Evolutionary conservation across 1,140 invertebrate genomes (phyloP).

Genomic region (Macrocentrus cingulum): DNA sequence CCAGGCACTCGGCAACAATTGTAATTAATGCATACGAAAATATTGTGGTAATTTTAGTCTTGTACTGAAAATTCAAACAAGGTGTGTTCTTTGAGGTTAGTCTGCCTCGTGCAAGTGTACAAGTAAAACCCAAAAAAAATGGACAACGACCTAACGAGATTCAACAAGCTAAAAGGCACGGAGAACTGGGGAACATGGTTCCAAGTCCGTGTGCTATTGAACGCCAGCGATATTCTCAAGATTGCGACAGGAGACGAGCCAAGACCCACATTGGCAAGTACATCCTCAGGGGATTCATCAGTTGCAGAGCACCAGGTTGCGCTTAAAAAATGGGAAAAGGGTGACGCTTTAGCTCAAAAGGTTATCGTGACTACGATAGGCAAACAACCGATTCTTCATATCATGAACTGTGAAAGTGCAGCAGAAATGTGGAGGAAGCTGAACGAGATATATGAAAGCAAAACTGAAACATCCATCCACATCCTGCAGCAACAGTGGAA

Average conservation of each 20-base stretch:
- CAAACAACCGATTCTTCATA: conserved; percentile 32
- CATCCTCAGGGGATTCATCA: background rate
- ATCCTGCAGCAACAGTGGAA: conserved; percentile 42
- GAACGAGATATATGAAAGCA: conserved; percentile 39
- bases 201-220: conserved; percentile 18
- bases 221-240: conserved; percentile 15
- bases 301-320: conserved; percentile 7
- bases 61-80: no score
- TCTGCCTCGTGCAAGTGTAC: conserved; percentile 17
- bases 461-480: conserved; percentile 36
- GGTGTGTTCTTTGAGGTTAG: no score
- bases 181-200: conserved; percentile 30
- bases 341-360: conserved; percentile 32
- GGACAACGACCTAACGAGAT: conserved; percentile 14
- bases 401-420: conserved; percentile 38
- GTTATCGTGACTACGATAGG: conserved; percentile 34
- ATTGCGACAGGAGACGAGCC: conserved; percentile 12
- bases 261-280: conserved; percentile 6
- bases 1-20: no score
- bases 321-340: conserved; percentile 27
- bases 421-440: conserved; percentile 45
- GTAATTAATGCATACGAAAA: no score
- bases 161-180: conserved; percentile 22
- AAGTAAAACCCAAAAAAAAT: conserved; percentile 9
- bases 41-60: no score